Evolutionary conservation across 2,113 vertebrate species (phyloP).

Genomic region (Nyctibius bracteatus): DNA sequence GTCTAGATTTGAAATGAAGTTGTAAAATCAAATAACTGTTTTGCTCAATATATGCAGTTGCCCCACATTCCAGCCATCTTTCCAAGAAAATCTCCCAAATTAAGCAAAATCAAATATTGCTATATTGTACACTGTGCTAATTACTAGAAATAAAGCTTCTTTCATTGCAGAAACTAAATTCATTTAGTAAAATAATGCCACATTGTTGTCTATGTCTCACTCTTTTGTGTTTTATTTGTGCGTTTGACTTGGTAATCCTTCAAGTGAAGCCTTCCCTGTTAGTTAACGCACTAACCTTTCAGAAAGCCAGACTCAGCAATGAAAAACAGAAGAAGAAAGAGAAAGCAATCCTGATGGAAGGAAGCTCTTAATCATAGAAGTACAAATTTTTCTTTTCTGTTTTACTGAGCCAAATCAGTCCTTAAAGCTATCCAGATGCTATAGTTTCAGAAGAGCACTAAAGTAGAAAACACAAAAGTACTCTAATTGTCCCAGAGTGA

Average conservation of each 20-base stretch:
- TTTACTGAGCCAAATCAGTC: constrained; percentile 10
- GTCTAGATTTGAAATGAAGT: neutral
- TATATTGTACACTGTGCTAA: neutral
- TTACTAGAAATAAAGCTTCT: neutral
- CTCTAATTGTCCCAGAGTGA: constrained; percentile 51
- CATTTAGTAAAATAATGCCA: neutral
- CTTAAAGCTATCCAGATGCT: constrained; percentile 64
- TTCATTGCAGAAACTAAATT: neutral
- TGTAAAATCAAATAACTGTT: neutral
- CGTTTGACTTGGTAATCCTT: neutral
- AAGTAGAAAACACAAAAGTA: constrained; percentile 56
- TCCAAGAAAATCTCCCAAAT: neutral
- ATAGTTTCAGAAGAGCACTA: constrained; percentile 35
- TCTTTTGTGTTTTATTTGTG: neutral
- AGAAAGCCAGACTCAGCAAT: neutral
- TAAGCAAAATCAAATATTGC: neutral
- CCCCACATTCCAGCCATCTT: neutral
- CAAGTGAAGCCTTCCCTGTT: neutral
- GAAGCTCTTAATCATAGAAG: neutral
- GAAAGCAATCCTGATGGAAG: neutral
- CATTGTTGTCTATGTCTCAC: neutral
- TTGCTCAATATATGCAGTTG: neutral
- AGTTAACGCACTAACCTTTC: neutral
- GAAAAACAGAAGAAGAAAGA: neutral
- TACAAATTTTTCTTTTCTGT: neutral